Percentiles rank a stretch among this genome's conserved stretches.
Evolutionary conservation across 2,888 invertebrate genomes (phyloP).

Genomic region (Ceraclea dissimilis): DNA sequence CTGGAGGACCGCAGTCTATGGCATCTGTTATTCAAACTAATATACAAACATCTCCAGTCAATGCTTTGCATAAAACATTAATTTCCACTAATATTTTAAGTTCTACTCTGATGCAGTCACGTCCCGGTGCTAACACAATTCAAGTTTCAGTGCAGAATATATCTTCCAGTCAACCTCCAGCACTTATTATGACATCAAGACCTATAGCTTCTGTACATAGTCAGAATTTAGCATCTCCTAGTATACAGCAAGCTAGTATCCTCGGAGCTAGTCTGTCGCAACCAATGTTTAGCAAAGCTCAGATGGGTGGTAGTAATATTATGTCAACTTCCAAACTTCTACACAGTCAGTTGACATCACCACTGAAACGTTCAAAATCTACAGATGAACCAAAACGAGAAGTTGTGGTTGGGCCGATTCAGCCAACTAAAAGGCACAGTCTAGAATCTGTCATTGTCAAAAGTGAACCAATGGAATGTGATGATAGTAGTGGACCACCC

Average conservation of each 20-base stretch:
- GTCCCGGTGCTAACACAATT: slow-evolving; percentile 39
- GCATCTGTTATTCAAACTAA: slow-evolving; percentile 39
- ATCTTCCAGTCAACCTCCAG: slow-evolving; percentile 46
- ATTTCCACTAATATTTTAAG: slow-evolving; percentile 45
- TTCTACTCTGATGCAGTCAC: slow-evolving; percentile 42
- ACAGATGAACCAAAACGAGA: slow-evolving; percentile 49
- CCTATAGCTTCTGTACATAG: slow-evolving; percentile 27
- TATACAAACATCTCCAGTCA: slow-evolving; percentile 38
- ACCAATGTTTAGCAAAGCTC: slow-evolving; percentile 32
- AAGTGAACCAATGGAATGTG: slow-evolving; percentile 46
- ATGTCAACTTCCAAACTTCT: slow-evolving; percentile 48
- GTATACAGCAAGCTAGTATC: slow-evolving; percentile 30
- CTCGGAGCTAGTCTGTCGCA: slow-evolving; percentile 38
- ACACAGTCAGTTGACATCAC: slow-evolving; percentile 53
- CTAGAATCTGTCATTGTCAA: slow-evolving; percentile 48
- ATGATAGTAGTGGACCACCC: slow-evolving; percentile 34
- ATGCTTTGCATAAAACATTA: slow-evolving; percentile 37
- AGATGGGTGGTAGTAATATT: slow-evolving; percentile 38
- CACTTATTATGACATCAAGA: slow-evolving; percentile 45
- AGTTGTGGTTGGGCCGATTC: slow-evolving; percentile 45
- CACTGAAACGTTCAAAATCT: slow-evolving; percentile 49
- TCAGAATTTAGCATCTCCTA: slow-evolving; percentile 25
- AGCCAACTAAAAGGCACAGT: slow-evolving; percentile 46
- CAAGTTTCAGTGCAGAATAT: slow-evolving; percentile 42
- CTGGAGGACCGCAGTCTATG: slow-evolving; percentile 23